Evolutionary conservation across 2,888 invertebrate genomes (phyloP).

Genomic region (Pachycephus smyrnensis): DNA sequence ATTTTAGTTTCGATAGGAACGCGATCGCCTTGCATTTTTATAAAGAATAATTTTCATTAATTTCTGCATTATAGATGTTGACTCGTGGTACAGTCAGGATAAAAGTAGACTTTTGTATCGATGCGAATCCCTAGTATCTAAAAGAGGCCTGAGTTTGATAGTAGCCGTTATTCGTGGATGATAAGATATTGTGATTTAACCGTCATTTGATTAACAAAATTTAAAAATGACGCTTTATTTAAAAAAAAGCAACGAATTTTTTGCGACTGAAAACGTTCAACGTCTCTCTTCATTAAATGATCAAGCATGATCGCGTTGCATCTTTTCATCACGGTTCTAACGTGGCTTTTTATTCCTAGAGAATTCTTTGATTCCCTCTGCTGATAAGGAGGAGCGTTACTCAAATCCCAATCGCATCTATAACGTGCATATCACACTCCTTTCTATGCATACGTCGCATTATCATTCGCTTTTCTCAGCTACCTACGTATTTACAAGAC

Average conservation of each 20-base stretch:
- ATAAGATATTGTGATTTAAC: background rate
- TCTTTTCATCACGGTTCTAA: background rate
- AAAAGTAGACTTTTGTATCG: background rate
- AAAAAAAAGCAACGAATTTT: background rate
- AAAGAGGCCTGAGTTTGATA: background rate
- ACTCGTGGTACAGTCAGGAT: background rate
- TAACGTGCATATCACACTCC: constrained; percentile 14
- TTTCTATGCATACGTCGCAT: background rate
- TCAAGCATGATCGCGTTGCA: background rate
- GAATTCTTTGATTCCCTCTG: constrained; percentile 9
- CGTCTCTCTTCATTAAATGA: background rate
- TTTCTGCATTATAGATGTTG: background rate
- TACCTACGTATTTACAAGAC: constrained; percentile 53
- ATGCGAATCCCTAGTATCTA: background rate
- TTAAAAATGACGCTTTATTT: background rate
- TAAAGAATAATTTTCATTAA: background rate
- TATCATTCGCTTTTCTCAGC: constrained; percentile 18
- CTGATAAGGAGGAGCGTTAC: background rate
- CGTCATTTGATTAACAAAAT: background rate
- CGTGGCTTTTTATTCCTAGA: constrained; percentile 14
- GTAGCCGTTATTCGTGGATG: background rate
- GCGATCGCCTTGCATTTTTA: background rate
- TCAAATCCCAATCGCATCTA: constrained; percentile 2
- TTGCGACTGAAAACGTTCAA: background rate
- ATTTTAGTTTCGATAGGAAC: background rate